Percentiles rank a stretch among this genome's conserved stretches.
phyloP scores from a whole-genome alignment of 1,140 invertebrate genomes.

The Ooceraea biroi region DNA sequence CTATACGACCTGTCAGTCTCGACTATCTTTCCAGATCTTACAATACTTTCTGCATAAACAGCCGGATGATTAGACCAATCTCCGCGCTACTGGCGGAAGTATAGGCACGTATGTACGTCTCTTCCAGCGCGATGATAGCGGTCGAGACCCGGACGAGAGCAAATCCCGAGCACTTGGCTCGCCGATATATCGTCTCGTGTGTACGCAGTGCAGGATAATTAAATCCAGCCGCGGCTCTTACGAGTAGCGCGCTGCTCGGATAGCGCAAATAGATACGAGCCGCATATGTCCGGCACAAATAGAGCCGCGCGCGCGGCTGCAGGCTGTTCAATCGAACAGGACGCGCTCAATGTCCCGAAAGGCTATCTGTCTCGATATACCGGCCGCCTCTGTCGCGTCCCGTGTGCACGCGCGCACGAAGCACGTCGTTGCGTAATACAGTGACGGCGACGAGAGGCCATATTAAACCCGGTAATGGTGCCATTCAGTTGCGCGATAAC shows the following conservation, averaged over 20 bases:
- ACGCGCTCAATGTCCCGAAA: constrained; percentile 83
- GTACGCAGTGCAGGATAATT: constrained; percentile 60
- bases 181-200: not conserved
- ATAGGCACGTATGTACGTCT: too few species aligned
- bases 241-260: constrained; percentile 26
- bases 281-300: constrained; percentile 79
- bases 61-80: too few species aligned
- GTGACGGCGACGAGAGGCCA: constrained; percentile 65
- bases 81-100: too few species aligned
- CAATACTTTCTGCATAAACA: too few species aligned
- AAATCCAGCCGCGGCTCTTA: constrained; percentile 68
- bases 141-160: not conserved
- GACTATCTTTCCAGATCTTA: too few species aligned
- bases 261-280: constrained; percentile 74
- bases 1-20: too few species aligned
- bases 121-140: not conserved
- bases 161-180: not conserved
- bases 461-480: constrained; percentile 75
- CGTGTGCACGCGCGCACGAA: not conserved
- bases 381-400: constrained; percentile 50
- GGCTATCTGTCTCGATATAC: constrained; percentile 81
- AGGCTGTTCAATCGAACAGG: constrained; percentile 82
- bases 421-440: constrained; percentile 69
- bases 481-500: constrained; percentile 70
- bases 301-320: constrained; percentile 69